Evolutionary conservation across 2,797 vertebrate species (phyloP), one percentile per base, ranked within the genome.

Genomic region (Lithobates pipiens): DNA sequence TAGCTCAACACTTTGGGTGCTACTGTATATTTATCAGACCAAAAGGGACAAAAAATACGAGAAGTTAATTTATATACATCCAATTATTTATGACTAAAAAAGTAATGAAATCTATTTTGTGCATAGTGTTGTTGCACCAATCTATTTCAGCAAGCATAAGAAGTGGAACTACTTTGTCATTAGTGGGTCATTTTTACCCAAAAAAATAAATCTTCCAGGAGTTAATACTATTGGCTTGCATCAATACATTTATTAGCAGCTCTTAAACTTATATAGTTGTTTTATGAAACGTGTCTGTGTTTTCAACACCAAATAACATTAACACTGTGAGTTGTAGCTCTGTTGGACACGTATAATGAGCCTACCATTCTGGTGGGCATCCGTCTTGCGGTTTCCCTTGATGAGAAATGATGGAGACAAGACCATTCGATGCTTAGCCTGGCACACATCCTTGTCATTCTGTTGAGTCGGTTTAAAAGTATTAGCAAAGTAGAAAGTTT

Each of bases 371-470:
- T 76, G 42, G 67, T 85, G 84, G 72, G 71, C 27, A 65, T 81
- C 72, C 81, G 44, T 71, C 63, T 75, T 39, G 23, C 16, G 21
- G 71, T 80, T 85, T 57, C 46, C 44, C 61, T 68, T 85, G 77
- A 57, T 81, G 67, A 76, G 72, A 39, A 44, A 76, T 75, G 32
- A 81, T 46, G 21, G 65, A 75, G 63, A 70, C 39, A 10, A 61
- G 67, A 63, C 65, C 77, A 54, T 69, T 85, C 78, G 78, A 85
- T 61, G 81, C 68, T 85, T 80, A 80, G 84, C 61, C 78, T 80
- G 84, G 84, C 84, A 85, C 72, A 61, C 78, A 44, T 81, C 46
- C 44, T 85, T 80, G 84, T 81, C 84, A 85, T 85, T 85, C 78
- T 80, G 69, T 81, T 71, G 69, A 70, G 42, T 74, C 75, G 77